Evolutionary conservation across 2,797 vertebrate genomes (phyloP), one percentile per base, ranked within the genome.

Genomic region (Mus caroli): DNA sequence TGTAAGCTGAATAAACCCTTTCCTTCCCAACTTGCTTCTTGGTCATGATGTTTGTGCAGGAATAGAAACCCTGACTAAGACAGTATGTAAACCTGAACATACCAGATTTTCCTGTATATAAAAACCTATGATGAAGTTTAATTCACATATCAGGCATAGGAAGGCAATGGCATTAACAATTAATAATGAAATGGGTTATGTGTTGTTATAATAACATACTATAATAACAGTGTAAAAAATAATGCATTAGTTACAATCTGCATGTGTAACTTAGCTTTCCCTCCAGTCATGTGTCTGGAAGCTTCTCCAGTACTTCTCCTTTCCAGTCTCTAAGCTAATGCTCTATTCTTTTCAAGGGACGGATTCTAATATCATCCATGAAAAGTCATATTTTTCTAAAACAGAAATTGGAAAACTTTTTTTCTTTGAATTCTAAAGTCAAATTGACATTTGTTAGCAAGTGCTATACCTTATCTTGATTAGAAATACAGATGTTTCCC

Each of bases 301-400:
- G 11, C 17, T 34, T 88, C 75, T 50, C 11, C 22, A n/a, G n/a
- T 37, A 8, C 20, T 10, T 56, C 14, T 69, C 37, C 67, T 71
- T 77, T 54, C 75, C 71, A 58, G 24, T 11, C 10, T 84, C 34
- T 88, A 77, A 88, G 15, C 31, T 82, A 31, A 76, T 10, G 14
- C 15, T 15, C 37, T 54, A 1, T 90, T 92, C 50, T 78, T 90
- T 15, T 76, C 71, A 62, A 7, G 20, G 20, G 67, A 5, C 3
- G 85, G 79, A 64, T 67, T 85, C 80, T 92, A 34, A 64, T 93
- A 76, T 85, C 13, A 73, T 13, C 9, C 8, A 11, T 26, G 24
- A 73, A 26, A 84, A 60, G 4, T 87, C 24, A 87, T 13, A 86
- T 46, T 31, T 92, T 78, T 79, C 52, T 83, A 86, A 94, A 95